Evolutionary conservation across 1,140 invertebrate species (phyloP), one percentile per base, ranked within the genome.

Genomic region (Drosophila nigrodunni): DNA sequence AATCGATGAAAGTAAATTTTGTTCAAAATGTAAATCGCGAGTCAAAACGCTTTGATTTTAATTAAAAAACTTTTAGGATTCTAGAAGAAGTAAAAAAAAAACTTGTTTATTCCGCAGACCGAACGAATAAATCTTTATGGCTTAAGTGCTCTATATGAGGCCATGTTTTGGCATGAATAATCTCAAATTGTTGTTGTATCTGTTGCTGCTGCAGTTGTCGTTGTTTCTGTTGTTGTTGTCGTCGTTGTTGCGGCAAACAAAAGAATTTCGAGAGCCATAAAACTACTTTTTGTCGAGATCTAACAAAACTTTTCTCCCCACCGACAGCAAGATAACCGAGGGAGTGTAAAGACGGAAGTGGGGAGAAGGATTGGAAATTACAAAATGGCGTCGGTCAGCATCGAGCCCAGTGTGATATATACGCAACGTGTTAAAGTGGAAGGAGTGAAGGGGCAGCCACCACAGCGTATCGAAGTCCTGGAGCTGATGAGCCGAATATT

Each of bases 111-210:
- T 41, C 64, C 54, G 43, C 71, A 67, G 58, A 72, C 62, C 71
- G 1, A 74, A 62, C 68, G 72, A 77, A 87, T 88, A 88, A 87
- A 88, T 87, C 83, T 87, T 88, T 87, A 83, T 87, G 80, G 85
- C 77, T 87, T 80, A 88, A 88, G 78, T 82, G 77, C 25, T 47
- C 77, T 64, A 30, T 30, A 30, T 30, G 25, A 30, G 25, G 64
- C 52, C 49, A 58, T 37, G 50, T 50, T 50, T 57, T 6, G 13
- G 41, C 25, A 67, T 13, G 35, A 41, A 37, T 41, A 3, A 41
- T 41, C 41, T 21, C n/a, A 35, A 25, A 9, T 10, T 49, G 13
- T 11, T 35, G 13, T 50, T 41, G 18, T 34, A 39, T 2, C 41
- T 37, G 25, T 18, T 35, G 37, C 10, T 35, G 11, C 30, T 37